Base-by-base conservation (phyloP, 2,888 invertebrate genomes). In the Brenthis hecate region DNA sequence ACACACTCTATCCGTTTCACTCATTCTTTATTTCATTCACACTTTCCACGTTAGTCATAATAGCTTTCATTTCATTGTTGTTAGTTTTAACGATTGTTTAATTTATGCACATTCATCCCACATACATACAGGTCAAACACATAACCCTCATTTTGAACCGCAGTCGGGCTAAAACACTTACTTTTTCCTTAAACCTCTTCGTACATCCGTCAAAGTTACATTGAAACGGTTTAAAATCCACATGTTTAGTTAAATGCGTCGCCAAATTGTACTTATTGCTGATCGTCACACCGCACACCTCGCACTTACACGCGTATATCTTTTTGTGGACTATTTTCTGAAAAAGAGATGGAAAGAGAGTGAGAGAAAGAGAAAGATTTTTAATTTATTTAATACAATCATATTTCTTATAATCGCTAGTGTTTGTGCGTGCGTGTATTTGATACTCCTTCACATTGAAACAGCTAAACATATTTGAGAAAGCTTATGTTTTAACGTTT, bases 261-360 rank as follows among this genome's bases (percentile, higher is more conserved):
- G 47, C 5, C 65, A 91, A 54, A 19, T 87, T 87, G 60, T 74
- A 60, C 4, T 73, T 78, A 48, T 72, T 78, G 13, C 75, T 62
- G 0, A 85, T 2, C 0, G 36, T 48, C 0, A 64, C 6, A 0
- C 81, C 83, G 70, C 90, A 90, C 0, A 89, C 72, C 0, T 84
- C 83, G n/a, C 90, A 90, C 0, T 71, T 65, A 32, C 75, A 78
- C 0, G 71, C 50, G 0, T 69, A 72, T 0, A 72, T 3, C 4
- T 75, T 75, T 0, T 81, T 75, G 80, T 91, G 91, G 0, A 85
- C 77, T 0, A 68, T 14, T 23, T 72, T 76, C 90, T 89, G 76
- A 0, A 73, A 76, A 23, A 53, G 14, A 4, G 28, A 47, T 14
- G 5, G 51, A n/a, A 0, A 51, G n/a, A 1, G 14, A 51, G 3